Percentiles rank a stretch among this genome's conserved stretches.
Evolutionary conservation across 2,888 invertebrate species (phyloP).

Genomic region (Labia minor): DNA sequence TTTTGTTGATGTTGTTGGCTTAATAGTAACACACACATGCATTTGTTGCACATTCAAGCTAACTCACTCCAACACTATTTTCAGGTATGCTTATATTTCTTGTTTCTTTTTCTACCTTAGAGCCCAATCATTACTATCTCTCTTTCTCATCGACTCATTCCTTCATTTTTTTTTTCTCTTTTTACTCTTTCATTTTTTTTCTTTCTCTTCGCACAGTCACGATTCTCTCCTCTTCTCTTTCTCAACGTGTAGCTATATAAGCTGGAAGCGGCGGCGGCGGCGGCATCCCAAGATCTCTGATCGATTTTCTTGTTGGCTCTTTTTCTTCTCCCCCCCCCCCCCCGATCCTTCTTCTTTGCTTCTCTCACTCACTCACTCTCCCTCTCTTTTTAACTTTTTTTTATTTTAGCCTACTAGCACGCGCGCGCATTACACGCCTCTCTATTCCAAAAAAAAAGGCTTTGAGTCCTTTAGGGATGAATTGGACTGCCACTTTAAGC

Average conservation of each 20-base stretch:
- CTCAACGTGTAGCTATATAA: conserved; percentile 1
- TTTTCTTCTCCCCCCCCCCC: background rate
- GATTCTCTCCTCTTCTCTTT: conserved; percentile 13
- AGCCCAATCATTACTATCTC: conserved; percentile 7
- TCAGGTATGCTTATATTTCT: background rate
- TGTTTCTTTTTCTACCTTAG: conserved; percentile 5
- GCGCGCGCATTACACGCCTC: conserved; percentile 2
- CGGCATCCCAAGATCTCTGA: conserved; percentile 13
- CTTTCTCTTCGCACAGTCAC: conserved; percentile 13
- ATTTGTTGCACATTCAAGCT: background rate
- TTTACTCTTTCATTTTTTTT: no score
- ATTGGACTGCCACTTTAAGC: background rate
- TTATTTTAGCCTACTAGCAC: background rate
- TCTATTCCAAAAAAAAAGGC: background rate
- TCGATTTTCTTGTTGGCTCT: conserved; percentile 2
- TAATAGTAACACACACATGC: background rate
- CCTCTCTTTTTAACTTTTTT: background rate
- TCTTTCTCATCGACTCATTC: conserved; percentile 13
- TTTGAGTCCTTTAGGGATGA: background rate
- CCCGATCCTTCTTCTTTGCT: no score
- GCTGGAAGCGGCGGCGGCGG: background rate
- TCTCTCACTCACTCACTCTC: no score
- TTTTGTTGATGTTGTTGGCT: background rate
- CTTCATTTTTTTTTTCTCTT: background rate
- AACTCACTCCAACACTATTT: background rate